Conservation (phyloP, 2,113 vertebrate genomes). For the Hydrolagus affinis region DNA sequence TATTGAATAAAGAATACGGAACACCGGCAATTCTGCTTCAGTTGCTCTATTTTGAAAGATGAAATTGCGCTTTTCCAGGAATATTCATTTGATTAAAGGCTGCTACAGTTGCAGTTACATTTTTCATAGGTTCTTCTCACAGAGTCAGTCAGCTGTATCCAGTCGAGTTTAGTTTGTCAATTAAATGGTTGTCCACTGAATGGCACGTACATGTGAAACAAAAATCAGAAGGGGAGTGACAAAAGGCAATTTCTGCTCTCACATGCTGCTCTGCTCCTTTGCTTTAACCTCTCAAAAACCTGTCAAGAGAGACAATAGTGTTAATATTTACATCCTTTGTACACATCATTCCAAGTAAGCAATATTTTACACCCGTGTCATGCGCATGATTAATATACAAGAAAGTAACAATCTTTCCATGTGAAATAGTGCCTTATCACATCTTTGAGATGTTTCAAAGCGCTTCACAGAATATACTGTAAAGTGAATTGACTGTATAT, state of each 20-base stretch:
- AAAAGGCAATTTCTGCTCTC: slow-evolving; percentile 71
- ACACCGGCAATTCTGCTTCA: slow-evolving; percentile 64
- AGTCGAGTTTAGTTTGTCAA: slow-evolving; percentile 75
- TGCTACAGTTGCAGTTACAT: slow-evolving; percentile 59
- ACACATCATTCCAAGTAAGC: not conserved
- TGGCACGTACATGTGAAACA: slow-evolving; percentile 76
- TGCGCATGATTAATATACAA: not conserved
- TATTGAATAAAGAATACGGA: slow-evolving; percentile 70
- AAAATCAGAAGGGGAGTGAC: slow-evolving; percentile 79
- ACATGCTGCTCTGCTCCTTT: slow-evolving; percentile 74
- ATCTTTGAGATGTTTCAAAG: not conserved
- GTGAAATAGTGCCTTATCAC: not conserved
- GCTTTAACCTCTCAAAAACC: slow-evolving; percentile 80
- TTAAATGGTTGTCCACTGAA: slow-evolving; percentile 78
- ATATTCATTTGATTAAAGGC: slow-evolving; percentile 72
- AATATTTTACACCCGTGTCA: not conserved
- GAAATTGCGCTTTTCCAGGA: slow-evolving; percentile 65
- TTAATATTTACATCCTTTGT: not conserved
- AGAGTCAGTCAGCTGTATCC: slow-evolving; percentile 72
- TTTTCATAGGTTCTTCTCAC: slow-evolving; percentile 37
- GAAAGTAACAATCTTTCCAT: too few relatives aligned
- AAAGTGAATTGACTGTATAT: not conserved
- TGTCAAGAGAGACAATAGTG: slow-evolving; percentile 51
- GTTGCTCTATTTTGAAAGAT: slow-evolving; percentile 41
- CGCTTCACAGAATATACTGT: not conserved